Evolutionary conservation across 2,888 invertebrate species (phyloP).

Genomic region (Folsomia manolachei): DNA sequence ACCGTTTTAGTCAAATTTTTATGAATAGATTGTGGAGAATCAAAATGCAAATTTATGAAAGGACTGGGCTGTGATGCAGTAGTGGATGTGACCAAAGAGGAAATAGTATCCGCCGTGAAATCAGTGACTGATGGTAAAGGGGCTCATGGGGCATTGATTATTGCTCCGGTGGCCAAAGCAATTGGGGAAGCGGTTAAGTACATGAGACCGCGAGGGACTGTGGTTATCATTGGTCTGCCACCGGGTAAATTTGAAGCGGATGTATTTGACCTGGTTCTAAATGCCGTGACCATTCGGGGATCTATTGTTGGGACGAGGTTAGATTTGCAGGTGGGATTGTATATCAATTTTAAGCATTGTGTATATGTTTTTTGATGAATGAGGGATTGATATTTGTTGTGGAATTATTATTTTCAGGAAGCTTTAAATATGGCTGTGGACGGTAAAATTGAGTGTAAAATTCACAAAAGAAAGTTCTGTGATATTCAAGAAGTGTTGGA

Average conservation of each 20-base stretch:
- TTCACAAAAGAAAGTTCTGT: background rate
- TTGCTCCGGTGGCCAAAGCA: constrained; percentile 5
- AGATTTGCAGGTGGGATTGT: constrained; percentile 10
- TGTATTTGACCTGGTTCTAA: constrained; percentile 7
- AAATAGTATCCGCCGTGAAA: background rate
- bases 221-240: constrained; percentile 7
- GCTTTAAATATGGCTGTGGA: background rate
- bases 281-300: constrained; percentile 15
- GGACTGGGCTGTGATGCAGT: background rate
- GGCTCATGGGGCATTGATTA: constrained; percentile 16
- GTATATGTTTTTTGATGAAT: background rate
- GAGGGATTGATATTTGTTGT: background rate
- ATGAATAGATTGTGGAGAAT: background rate
- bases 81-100: background rate
- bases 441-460: background rate
- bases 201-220: constrained; percentile 10
- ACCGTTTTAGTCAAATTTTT: background rate
- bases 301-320: constrained; percentile 19
- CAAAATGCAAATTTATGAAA: constrained; percentile 9
- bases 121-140: background rate
- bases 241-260: constrained; percentile 14
- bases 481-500: background rate
- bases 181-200: constrained; percentile 8
- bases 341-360: too few species aligned
- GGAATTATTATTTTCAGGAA: background rate